phyloP scores from a whole-genome alignment of 2,113 vertebrate species.

The Eudyptes chrysolophus region DNA sequence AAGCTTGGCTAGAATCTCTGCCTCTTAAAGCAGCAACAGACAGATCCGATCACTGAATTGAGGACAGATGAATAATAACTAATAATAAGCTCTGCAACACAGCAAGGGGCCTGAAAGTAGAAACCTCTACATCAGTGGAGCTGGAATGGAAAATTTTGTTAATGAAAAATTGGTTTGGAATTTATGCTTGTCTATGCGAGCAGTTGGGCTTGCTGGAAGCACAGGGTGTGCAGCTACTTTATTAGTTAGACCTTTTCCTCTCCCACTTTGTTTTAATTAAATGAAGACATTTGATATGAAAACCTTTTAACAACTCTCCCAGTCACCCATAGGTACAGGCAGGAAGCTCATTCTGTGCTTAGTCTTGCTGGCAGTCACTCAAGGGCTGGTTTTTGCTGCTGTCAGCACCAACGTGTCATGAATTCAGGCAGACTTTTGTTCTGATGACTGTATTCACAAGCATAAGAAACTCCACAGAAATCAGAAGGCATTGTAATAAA shows the following conservation, averaged over 20 bases:
- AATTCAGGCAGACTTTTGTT: background rate
- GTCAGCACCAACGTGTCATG: background rate
- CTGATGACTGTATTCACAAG: background rate
- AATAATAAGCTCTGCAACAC: conserved; percentile 25
- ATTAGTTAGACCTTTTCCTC: background rate
- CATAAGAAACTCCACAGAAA: background rate
- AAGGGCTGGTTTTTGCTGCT: background rate
- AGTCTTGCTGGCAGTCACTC: background rate
- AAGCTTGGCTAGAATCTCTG: background rate
- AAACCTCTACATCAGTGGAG: conserved; percentile 1
- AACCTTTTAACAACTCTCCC: background rate
- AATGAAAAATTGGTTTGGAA: conserved; percentile 3
- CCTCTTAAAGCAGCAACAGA: conserved; percentile 4
- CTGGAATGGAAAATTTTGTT: background rate
- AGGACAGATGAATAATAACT: conserved; percentile 42
- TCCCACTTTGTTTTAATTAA: conserved; percentile 10
- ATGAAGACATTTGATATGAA: background rate
- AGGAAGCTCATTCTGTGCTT: background rate
- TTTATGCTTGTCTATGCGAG: background rate
- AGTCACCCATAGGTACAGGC: accelerated
- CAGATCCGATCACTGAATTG: background rate
- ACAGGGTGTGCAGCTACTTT: background rate
- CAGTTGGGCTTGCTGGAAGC: background rate
- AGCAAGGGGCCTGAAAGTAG: background rate
- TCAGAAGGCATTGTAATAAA: background rate